Evolutionary conservation across 2,113 vertebrate genomes (phyloP).

Genomic region (Atrichornis clamosus): DNA sequence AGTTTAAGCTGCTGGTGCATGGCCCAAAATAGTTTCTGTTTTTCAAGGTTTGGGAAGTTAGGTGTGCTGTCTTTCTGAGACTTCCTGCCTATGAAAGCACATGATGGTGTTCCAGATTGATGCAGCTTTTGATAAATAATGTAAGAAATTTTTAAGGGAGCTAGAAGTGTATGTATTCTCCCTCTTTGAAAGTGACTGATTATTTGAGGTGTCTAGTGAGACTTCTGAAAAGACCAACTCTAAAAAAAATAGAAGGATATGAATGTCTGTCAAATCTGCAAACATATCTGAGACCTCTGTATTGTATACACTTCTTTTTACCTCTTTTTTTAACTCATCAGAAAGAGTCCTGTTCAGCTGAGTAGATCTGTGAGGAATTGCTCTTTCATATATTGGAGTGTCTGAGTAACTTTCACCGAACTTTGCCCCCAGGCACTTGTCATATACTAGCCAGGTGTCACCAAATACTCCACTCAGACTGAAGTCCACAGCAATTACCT

Average conservation of each 20-base stretch:
- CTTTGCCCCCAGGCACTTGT: background rate
- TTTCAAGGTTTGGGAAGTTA: background rate
- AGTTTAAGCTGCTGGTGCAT: background rate
- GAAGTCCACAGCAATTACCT: background rate
- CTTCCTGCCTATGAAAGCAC: background rate
- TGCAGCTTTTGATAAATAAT: background rate
- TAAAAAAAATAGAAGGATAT: background rate
- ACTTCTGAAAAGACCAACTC: background rate
- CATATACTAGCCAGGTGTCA: background rate
- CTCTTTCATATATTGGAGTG: background rate
- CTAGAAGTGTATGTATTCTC: background rate
- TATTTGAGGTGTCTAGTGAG: background rate
- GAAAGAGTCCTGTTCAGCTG: background rate
- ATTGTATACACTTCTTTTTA: background rate
- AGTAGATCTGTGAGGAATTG: background rate
- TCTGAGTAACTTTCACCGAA: background rate
- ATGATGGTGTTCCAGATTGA: background rate
- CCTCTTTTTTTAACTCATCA: background rate
- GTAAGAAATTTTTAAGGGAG: background rate
- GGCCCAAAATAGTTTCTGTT: background rate
- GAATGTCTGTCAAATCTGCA: background rate
- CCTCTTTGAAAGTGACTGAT: background rate
- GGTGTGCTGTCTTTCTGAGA: background rate
- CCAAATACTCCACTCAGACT: background rate
- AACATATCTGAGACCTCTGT: background rate